These are phyloP conservation scores for Epicauta chinensis DNA, from an alignment of 1,140 invertebrate genomes.

Conservation along the genomic window DNA sequence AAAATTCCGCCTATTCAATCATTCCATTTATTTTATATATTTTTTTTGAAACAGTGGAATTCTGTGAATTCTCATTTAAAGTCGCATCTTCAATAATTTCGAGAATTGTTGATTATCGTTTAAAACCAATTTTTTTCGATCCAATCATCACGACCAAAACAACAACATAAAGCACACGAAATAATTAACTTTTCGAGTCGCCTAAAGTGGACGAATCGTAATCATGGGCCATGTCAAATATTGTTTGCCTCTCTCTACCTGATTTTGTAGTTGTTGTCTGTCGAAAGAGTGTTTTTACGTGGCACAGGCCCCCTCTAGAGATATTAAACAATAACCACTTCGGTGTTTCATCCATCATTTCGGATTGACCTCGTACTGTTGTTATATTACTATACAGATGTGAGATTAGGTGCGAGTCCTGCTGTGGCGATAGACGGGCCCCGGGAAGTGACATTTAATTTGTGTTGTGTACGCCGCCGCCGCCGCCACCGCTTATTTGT, in stretches of 20 bases:
- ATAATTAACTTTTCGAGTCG: constrained; percentile 7
- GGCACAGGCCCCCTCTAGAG: constrained; percentile 28
- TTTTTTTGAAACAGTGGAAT: no score
- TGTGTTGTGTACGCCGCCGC: constrained; percentile 25
- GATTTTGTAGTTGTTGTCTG: constrained; percentile 20
- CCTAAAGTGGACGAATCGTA: constrained; percentile 21
- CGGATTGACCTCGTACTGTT: constrained; percentile 19
- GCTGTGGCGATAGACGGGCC: constrained; percentile 18
- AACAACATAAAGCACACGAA: constrained; percentile 13
- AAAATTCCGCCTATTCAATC: constrained; percentile 12
- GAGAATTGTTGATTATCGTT: no score
- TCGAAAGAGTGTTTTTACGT: constrained; percentile 26
- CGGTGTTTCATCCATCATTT: constrained; percentile 37
- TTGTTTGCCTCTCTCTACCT: constrained; percentile 20
- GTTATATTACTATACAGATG: constrained; percentile 15
- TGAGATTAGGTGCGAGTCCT: constrained; percentile 32
- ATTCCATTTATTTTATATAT: not conserved
- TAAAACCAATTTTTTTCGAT: no score
- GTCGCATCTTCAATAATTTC: no score
- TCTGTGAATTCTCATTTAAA: no score
- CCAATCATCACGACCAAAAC: constrained; percentile 16
- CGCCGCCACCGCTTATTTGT: not conserved
- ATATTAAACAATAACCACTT: constrained; percentile 41
- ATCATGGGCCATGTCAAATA: constrained; percentile 27
- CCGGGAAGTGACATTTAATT: constrained; percentile 34